Conservation (phyloP, 53 echinoderm and acorn worm genomes). For the Holothuria scabra region DNA sequence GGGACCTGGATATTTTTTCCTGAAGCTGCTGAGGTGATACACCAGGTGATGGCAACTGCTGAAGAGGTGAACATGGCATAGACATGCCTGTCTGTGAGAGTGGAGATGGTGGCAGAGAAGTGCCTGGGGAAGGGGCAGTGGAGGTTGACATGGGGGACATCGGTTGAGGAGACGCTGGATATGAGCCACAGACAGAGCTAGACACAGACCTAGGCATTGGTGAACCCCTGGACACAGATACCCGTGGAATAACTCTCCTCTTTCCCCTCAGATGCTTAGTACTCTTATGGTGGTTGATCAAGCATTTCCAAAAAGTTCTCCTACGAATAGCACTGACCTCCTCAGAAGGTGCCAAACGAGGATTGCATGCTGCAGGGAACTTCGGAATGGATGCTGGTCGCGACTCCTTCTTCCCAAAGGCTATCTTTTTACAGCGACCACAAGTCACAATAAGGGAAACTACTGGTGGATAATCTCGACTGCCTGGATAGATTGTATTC, state of each 20-base stretch:
- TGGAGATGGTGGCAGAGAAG: conserved; percentile 74
- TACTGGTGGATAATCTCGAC: conserved; percentile 62
- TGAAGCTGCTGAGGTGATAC: conserved; percentile 47
- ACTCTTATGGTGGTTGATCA: conserved; percentile 38
- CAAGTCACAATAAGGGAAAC: conserved; percentile 76
- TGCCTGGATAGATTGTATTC: conserved; percentile 75
- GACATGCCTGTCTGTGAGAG: conserved; percentile 65
- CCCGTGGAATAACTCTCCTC: conserved; percentile 57
- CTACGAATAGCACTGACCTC: conserved; percentile 34
- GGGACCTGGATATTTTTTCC: conserved; percentile 40
- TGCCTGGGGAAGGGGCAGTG: conserved; percentile 63
- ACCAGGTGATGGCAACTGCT: conserved; percentile 57
- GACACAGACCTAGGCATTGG: neutral
- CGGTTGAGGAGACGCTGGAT: conserved; percentile 62
- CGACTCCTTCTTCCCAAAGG: conserved; percentile 65
- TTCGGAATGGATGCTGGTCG: conserved; percentile 78
- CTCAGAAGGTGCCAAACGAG: conserved; percentile 64
- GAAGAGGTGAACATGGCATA: conserved; percentile 66
- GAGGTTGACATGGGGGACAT: conserved; percentile 70
- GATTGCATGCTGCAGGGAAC: conserved; percentile 81
- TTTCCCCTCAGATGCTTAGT: conserved; percentile 18
- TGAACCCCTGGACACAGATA: conserved; percentile 59
- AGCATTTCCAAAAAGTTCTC: conserved; percentile 40
- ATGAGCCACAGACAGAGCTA: conserved; percentile 27
- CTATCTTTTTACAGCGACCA: conserved; percentile 78